Base-by-base conservation (phyloP, 30 jellyfish, hydroid and myxozoan species). In the Hydractinia echinata region DNA sequence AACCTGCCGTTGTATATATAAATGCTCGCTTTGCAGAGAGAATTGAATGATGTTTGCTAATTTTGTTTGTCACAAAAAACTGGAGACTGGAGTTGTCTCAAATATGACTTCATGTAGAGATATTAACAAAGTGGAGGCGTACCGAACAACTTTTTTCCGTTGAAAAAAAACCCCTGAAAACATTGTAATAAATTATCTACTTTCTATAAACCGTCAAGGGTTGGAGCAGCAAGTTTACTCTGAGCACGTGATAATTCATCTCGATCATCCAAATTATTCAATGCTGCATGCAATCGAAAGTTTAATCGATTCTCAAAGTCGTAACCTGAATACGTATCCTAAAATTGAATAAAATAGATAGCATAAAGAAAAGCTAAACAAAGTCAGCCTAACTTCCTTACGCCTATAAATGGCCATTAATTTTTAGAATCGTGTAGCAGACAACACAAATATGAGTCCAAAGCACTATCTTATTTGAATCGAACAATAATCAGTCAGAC, bases 221-320 rank as follows among this genome's bases (percentile, higher is more conserved):
- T 10, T 5, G 85, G 85, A 18, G 85, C 55, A 48, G 76, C 39
- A 20, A 77, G 73, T 77, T 77, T 77, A 11, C 55, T 16, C 82
- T 61, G 15, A 10, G 54, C 80, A 4, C 19, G 53, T 61, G 30
- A 8, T 11, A 18, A 16, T 53, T 61, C 16, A 10, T 56, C 85
- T 55, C 55, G 53, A 54, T 77, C 85, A 19, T 77, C 85, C 55
- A 77, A 48, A 66, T 44, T 77, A 76, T 85, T 90, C n/a, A 90
- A 74, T 39, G 95, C 97, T 5, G 97, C 97, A 62, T 91, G 97
- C 51, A 91, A 74, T 51, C 97, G 85, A 76, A 91, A 91, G 67
- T 85, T 85, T 85, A 91, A 82, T 52, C 97, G 77, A 82, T 91
- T 91, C 71, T 91, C 97, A 61, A 91, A 91, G 61, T 91, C 97